A percentile compares a stretch with the other conserved stretches of the same genome.
Conservation (phyloP, 2,113 vertebrate species). For the Tragelaphus imberbis region DNA sequence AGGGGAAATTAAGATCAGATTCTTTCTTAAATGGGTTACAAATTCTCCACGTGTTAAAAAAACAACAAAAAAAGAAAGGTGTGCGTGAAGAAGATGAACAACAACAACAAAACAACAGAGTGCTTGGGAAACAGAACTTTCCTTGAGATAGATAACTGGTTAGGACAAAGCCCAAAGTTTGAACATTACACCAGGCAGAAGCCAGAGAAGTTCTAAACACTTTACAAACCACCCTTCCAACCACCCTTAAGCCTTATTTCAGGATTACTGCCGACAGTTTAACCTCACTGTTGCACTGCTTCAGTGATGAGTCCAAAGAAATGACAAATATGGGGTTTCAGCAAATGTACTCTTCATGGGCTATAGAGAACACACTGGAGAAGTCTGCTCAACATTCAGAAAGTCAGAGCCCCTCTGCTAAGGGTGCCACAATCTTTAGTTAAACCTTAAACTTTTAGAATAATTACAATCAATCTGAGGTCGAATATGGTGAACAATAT, state of each 20-base stretch:
- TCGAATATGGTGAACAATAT: not conserved
- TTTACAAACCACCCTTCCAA: constrained; percentile 1
- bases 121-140: not conserved
- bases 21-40: not conserved
- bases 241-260: constrained; percentile 9
- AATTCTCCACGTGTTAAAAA: not conserved
- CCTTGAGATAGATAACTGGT: not conserved
- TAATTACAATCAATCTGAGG: constrained; percentile 25
- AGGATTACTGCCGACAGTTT: constrained; percentile 10
- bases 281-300: not conserved
- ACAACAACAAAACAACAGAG: not conserved
- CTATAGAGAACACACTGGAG: not conserved
- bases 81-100: not conserved
- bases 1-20: not conserved
- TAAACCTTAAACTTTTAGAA: constrained; percentile 10
- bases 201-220: not conserved
- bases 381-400: not conserved
- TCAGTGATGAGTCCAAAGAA: not conserved
- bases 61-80: not conserved
- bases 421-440: not conserved
- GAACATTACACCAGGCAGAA: not conserved
- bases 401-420: not conserved
- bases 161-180: not conserved
- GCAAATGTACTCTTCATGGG: constrained; percentile 10
- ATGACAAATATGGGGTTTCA: not conserved